Evolutionary conservation across 1,140 invertebrate species (phyloP).

Genomic region (Diabrotica virgifera): DNA sequence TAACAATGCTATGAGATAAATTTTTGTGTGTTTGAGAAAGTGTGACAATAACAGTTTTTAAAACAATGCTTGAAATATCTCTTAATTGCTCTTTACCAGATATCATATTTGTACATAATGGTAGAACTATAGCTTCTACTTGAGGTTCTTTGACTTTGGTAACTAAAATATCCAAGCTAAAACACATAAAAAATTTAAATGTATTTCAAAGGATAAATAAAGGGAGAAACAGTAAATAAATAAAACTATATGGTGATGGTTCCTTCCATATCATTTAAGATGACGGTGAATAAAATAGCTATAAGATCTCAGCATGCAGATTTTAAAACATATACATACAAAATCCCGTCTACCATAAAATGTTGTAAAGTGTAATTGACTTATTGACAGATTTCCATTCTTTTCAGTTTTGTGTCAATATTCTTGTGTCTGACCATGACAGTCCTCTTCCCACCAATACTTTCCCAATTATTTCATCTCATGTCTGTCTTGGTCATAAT

Average conservation of each 20-base stretch:
- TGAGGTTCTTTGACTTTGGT: conserved; percentile 98
- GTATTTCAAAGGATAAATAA: conserved; percentile 28
- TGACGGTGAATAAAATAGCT: too few relatives aligned
- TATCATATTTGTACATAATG: conserved; percentile 94
- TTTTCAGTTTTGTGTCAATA: too few relatives aligned
- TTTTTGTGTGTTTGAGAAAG: conserved; percentile 84
- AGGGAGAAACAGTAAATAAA: not conserved
- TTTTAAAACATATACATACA: too few relatives aligned
- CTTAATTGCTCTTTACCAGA: conserved; percentile 95
- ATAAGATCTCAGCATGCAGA: too few relatives aligned
- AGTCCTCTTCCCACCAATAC: too few relatives aligned
- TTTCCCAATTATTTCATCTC: too few relatives aligned
- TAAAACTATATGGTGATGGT: conserved; percentile 9
- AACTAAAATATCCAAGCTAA: conserved; percentile 93
- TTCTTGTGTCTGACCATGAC: too few relatives aligned
- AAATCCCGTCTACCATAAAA: too few relatives aligned
- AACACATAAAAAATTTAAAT: conserved; percentile 48
- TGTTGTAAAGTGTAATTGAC: too few relatives aligned
- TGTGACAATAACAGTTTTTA: conserved; percentile 97
- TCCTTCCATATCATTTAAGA: too few relatives aligned
- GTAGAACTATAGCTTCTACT: conserved; percentile 96
- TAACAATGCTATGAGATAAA: conserved; percentile 89
- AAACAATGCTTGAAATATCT: conserved; percentile 96
- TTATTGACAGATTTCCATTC: too few relatives aligned
- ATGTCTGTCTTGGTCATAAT: too few relatives aligned